Percentiles rank a stretch among this genome's conserved stretches.
Evolutionary conservation across 2,888 invertebrate genomes (phyloP).

Genomic region (Lithophane ornitopus): DNA sequence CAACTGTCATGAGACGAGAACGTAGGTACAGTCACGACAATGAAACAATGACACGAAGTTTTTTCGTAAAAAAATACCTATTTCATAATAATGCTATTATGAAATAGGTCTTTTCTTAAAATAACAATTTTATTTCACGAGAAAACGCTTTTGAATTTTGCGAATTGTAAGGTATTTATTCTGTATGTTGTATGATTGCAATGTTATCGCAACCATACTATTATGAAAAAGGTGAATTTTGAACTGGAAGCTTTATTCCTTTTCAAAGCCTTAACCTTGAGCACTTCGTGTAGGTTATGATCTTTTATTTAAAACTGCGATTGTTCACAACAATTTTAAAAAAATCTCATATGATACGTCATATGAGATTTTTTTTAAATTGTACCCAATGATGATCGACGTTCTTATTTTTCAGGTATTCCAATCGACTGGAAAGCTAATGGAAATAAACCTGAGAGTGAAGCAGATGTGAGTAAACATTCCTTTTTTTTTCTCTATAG

Average conservation of each 20-base stretch:
- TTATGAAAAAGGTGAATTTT: no score
- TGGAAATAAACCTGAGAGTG: slow-evolving; percentile 55
- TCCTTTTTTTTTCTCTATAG: background rate
- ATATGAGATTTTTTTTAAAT: background rate
- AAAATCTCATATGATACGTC: no score
- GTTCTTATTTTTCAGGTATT: slow-evolving; percentile 65
- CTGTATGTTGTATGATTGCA: no score
- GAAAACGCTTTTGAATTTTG: no score
- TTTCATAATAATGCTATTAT: no score
- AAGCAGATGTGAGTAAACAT: slow-evolving; percentile 54
- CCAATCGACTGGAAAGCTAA: slow-evolving; percentile 68
- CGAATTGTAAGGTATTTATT: no score
- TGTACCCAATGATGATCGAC: background rate
- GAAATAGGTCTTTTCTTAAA: no score
- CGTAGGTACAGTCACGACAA: background rate
- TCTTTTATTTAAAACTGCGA: background rate
- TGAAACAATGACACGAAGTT: no score
- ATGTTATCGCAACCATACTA: no score
- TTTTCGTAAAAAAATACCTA: no score
- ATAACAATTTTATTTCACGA: no score
- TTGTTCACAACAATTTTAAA: no score
- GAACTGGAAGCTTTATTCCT: background rate
- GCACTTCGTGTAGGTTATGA: background rate
- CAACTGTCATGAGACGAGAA: background rate
- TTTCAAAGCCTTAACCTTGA: background rate